Evolutionary conservation across 2,888 invertebrate species (phyloP).

Genomic region (Lithophane semibrunnea): DNA sequence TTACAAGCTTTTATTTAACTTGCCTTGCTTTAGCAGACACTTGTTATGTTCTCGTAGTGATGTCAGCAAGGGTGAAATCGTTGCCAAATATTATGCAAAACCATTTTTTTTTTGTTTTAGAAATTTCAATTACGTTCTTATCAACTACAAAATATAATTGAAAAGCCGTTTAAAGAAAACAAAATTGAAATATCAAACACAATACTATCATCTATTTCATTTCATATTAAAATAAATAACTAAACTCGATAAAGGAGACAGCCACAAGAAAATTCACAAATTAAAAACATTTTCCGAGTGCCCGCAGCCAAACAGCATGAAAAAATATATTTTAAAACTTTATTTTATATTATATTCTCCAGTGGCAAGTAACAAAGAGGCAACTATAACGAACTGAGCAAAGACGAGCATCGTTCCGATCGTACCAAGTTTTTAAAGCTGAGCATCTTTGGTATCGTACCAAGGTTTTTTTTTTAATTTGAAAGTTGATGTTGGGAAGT

Average conservation of each 20-base stretch:
- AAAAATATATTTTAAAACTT: slow-evolving; percentile 55
- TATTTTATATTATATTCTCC: slow-evolving; percentile 29
- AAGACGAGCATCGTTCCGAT: slow-evolving; percentile 56
- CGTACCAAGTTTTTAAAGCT: slow-evolving; percentile 48
- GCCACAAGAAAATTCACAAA: slow-evolving; percentile 41
- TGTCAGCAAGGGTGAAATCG: not conserved
- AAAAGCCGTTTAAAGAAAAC: not conserved
- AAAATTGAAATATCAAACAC: slow-evolving; percentile 29
- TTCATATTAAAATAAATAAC: slow-evolving; percentile 14
- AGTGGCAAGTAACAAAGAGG: slow-evolving; percentile 32
- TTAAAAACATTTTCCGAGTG: slow-evolving; percentile 40
- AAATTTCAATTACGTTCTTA: not conserved
- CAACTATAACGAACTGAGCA: slow-evolving; percentile 52
- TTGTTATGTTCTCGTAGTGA: not conserved
- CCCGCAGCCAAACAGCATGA: slow-evolving; percentile 34
- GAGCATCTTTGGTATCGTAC: slow-evolving; percentile 44
- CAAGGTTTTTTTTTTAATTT: slow-evolving; percentile 56
- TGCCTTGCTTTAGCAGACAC: not conserved
- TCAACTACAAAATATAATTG: not conserved
- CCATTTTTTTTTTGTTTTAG: too few relatives aligned
- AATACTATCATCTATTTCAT: not conserved
- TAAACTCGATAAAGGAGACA: slow-evolving; percentile 7
- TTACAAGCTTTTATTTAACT: not conserved
- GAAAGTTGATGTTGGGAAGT: slow-evolving; percentile 58
- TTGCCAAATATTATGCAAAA: not conserved